Base-by-base conservation (phyloP, 2,113 vertebrate species). In the Manacus vitellinus region DNA sequence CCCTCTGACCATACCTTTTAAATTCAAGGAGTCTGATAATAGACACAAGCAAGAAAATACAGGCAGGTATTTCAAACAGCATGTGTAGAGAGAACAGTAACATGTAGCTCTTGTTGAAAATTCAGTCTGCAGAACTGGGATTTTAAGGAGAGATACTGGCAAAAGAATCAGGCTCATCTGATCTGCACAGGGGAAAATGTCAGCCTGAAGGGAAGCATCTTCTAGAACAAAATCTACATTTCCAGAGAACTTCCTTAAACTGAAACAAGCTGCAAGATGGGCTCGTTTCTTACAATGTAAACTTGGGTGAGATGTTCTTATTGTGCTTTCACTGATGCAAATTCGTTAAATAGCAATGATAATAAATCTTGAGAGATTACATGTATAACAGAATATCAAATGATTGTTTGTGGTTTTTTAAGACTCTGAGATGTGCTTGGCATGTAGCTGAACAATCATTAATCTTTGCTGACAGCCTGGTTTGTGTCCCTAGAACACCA, bases 401-500 rank as follows among this genome's bases (percentile, higher is more conserved):
- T 41, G 56, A 25, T 41, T 44, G 35, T 49, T 91, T 74, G 76
- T 70, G 70, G 5, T 2, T 75, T 88, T 84, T 67, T 22, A 39
- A 72, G 70, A 72, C n/a, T 56, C 47, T 0, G 0, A 85, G 77
- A 89, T 82, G 43, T 78, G 61, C 79, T 91, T 92, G 84, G 83
- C 73, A 41, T 19, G 88, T 66, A 86, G 86, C 88, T 94, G 92
- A 92, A 46, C 76, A 68, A 49, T 65, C 61, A 47, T 85, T 89
- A 89, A 7, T 96, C 94, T 78, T 77, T 94, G 91, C 95, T 92
- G 91, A 94, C 94, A 89, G 89, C 63, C 73, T 9, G 5, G 73
- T 87, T 94, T 79, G 75, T 27, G 6, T 89, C 86, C 75, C 70
- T 71, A 35, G 37, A 62, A 68, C 86, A 89, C 73, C 94, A 87